Conservation (phyloP, 2,113 vertebrate species). For the Erythrocercus mccallii region DNA sequence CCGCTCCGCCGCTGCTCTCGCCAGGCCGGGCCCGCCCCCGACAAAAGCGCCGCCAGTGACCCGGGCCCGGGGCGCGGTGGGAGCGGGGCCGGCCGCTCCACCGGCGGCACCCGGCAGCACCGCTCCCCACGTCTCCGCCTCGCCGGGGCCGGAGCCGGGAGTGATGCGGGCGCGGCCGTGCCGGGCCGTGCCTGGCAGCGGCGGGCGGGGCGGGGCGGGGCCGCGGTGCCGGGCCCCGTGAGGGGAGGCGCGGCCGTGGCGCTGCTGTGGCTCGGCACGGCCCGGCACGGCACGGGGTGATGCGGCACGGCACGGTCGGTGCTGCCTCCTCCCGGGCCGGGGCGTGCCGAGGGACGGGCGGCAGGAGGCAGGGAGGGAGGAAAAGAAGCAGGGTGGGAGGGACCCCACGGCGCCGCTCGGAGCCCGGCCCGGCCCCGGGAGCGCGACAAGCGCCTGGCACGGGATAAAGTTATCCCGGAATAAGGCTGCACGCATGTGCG, state of each 20-base stretch:
- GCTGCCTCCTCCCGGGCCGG: neutral
- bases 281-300: neutral
- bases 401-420: neutral
- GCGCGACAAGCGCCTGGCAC: slow-evolving; percentile 63
- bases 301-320: neutral
- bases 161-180: neutral
- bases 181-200: neutral
- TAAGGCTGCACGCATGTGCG: slow-evolving; percentile 87
- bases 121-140: no score
- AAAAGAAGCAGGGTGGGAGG: neutral
- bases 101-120: neutral
- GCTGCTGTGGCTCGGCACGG: neutral
- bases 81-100: neutral
- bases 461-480: slow-evolving; percentile 89
- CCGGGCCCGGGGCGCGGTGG: neutral
- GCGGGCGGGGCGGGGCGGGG: neutral
- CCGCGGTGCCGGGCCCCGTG: neutral
- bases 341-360: neutral
- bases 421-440: neutral
- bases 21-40: neutral
- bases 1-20: neutral
- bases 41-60: neutral
- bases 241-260: neutral
- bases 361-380: neutral
- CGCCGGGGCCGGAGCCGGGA: no score